phyloP scores from a whole-genome alignment of 2,888 invertebrate genomes.

The Acanthopleura granulata region DNA sequence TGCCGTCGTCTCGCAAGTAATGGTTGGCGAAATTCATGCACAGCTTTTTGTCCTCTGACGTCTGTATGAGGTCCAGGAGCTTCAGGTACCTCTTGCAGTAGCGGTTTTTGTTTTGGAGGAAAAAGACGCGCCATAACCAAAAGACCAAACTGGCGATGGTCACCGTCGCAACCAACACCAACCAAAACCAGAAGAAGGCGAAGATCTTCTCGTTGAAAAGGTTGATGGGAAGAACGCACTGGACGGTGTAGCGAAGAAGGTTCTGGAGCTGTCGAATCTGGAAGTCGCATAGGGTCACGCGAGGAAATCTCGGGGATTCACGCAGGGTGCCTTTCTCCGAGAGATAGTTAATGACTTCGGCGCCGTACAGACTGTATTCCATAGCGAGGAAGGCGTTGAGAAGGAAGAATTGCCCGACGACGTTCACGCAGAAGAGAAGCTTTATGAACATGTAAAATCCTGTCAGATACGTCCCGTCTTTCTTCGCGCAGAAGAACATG shows the following conservation, averaged over 20 bases:
- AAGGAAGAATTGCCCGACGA: slow-evolving; percentile 64
- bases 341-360: slow-evolving; percentile 53
- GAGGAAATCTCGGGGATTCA: slow-evolving; percentile 50
- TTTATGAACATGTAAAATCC: slow-evolving; percentile 61
- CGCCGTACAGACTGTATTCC: slow-evolving; percentile 57
- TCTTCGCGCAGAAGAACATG: slow-evolving; percentile 55
- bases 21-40: slow-evolving; percentile 53
- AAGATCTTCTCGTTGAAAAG: slow-evolving; percentile 63
- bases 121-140: slow-evolving; percentile 51
- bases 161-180: slow-evolving; percentile 47
- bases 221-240: slow-evolving; percentile 60
- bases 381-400: slow-evolving; percentile 61
- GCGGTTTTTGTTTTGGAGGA: slow-evolving; percentile 41
- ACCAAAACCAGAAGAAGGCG: slow-evolving; percentile 61
- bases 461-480: slow-evolving; percentile 60
- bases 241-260: slow-evolving; percentile 53
- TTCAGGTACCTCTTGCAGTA: slow-evolving; percentile 57
- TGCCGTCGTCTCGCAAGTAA: slow-evolving; percentile 57
- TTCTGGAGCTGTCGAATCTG: slow-evolving; percentile 59
- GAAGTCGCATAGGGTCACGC: slow-evolving; percentile 60
- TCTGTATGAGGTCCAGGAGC: slow-evolving; percentile 49
- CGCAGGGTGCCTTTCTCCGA: slow-evolving; percentile 39
- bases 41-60: slow-evolving; percentile 48
- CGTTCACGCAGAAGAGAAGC: slow-evolving; percentile 57
- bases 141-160: slow-evolving; percentile 43